Evolutionary conservation across 1,140 invertebrate genomes (phyloP).

Genomic region (Meloidogyne floridensis): DNA sequence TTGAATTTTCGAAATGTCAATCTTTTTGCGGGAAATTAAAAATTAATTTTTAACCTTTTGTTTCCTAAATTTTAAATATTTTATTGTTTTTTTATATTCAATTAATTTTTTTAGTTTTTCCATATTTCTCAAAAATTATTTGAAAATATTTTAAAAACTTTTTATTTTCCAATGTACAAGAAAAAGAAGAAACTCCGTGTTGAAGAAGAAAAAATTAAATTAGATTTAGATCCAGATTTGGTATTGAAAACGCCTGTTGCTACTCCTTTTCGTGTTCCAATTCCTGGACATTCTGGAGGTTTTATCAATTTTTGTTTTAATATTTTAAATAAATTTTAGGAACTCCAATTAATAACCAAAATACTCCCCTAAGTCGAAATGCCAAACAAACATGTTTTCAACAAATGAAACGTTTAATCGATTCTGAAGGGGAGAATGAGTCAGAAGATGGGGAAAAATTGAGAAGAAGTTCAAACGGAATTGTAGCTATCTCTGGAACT

Average conservation of each 20-base stretch:
- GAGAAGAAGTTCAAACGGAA: not conserved
- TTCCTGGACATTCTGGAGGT: not conserved
- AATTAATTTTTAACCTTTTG: too few species aligned
- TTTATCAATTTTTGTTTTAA: not conserved
- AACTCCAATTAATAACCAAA: not conserved
- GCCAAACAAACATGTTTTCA: not conserved
- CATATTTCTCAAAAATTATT: too few species aligned
- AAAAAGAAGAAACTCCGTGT: not conserved
- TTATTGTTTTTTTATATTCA: too few species aligned
- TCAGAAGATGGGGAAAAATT: not conserved
- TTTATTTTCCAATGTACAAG: not conserved
- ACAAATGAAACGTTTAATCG: not conserved
- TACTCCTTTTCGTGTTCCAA: constrained; percentile 20
- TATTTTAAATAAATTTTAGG: too few species aligned
- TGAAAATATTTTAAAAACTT: too few species aligned
- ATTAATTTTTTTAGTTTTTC: too few species aligned
- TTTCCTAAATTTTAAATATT: too few species aligned
- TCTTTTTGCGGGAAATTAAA: too few species aligned
- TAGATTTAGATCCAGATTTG: constrained; percentile 15
- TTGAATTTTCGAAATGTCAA: too few species aligned
- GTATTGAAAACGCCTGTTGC: constrained; percentile 26
- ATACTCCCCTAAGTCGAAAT: not conserved
- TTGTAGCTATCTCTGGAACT: not conserved
- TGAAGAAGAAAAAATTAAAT: constrained; percentile 18
- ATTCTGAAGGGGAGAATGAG: not conserved